These are phyloP conservation scores for Hemiscyllium ocellatum DNA, from an alignment of 2,113 vertebrate species.

Conservation along the genomic window DNA sequence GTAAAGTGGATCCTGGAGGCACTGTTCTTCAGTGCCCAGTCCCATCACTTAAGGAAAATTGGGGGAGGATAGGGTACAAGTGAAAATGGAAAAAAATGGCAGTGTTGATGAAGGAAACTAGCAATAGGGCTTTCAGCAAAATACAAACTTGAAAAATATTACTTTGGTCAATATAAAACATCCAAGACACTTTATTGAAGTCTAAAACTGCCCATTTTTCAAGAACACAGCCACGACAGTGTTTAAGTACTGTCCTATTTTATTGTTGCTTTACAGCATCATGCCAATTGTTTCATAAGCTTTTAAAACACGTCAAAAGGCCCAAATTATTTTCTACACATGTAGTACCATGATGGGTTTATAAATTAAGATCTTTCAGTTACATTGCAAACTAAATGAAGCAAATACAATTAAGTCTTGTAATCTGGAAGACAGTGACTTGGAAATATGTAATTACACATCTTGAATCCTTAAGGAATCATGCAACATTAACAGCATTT, in stretches of 20 bases:
- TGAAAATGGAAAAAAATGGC: neutral
- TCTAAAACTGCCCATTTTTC: neutral
- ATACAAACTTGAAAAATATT: neutral
- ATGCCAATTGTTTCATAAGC: neutral
- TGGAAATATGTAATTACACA: neutral
- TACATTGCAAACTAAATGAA: neutral
- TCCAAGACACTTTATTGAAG: neutral
- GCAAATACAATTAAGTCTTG: neutral
- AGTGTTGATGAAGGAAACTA: neutral
- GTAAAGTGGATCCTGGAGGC: neutral
- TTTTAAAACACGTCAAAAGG: neutral
- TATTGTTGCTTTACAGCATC: neutral
- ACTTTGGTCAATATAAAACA: neutral
- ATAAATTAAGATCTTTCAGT: neutral
- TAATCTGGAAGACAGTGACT: neutral
- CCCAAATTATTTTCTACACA: neutral
- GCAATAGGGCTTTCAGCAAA: neutral
- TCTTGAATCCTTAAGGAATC: neutral
- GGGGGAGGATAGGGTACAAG: neutral
- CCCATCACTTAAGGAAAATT: neutral
- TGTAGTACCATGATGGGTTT: neutral
- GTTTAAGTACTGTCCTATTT: neutral
- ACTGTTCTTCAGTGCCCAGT: neutral
- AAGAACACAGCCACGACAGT: neutral
- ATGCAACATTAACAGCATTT: neutral